Evolutionary conservation across 2,888 invertebrate species (phyloP).

Genomic region (Nomada fabriciana): DNA sequence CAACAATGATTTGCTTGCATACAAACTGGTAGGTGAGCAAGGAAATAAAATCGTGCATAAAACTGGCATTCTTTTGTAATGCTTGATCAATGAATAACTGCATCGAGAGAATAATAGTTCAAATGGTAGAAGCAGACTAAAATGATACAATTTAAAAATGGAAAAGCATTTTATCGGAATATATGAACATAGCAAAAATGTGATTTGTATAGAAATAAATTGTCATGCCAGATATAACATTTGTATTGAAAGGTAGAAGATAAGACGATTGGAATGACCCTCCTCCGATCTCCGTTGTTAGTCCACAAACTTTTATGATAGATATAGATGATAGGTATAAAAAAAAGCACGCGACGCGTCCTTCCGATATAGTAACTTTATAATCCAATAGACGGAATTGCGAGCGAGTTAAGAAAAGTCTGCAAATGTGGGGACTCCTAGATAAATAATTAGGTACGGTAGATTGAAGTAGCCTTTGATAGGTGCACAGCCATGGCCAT

Average conservation of each 20-base stretch:
- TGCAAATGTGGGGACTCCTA: slow-evolving; percentile 75
- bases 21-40: slow-evolving; percentile 41
- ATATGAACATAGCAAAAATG: slow-evolving; percentile 38
- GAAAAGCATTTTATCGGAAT: slow-evolving; percentile 41
- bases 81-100: slow-evolving; percentile 26
- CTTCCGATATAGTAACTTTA: slow-evolving; percentile 47
- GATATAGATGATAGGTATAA: slow-evolving; percentile 65
- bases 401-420: slow-evolving; percentile 70
- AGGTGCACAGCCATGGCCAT: slow-evolving; percentile 83
- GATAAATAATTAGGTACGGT: slow-evolving; percentile 79
- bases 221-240: slow-evolving; percentile 49
- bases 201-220: slow-evolving; percentile 45
- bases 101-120: slow-evolving; percentile 34
- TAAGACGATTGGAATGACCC: slow-evolving; percentile 74
- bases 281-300: slow-evolving; percentile 68
- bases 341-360: slow-evolving; percentile 71
- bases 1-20: slow-evolving; percentile 61
- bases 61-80: slow-evolving; percentile 50
- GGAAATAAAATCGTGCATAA: slow-evolving; percentile 62
- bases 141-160: slow-evolving; percentile 29
- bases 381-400: slow-evolving; percentile 62
- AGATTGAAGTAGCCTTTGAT: slow-evolving; percentile 83
- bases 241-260: slow-evolving; percentile 38
- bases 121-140: slow-evolving; percentile 45
- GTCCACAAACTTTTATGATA: slow-evolving; percentile 63